Conservation (phyloP, 2,888 invertebrate species). For the Drosophila fungiperda region DNA sequence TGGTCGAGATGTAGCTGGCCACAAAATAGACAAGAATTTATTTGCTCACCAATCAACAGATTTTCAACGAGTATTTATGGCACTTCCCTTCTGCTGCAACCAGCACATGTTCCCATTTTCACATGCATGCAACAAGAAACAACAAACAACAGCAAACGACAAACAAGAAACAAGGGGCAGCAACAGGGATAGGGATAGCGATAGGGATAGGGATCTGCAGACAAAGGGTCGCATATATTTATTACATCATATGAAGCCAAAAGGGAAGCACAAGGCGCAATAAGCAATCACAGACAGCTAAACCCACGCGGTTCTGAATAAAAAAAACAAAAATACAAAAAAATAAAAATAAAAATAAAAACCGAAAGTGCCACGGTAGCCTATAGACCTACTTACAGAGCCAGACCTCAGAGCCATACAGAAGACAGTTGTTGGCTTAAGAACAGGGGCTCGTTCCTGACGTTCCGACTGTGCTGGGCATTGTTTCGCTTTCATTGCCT, state of each 20-base stretch:
- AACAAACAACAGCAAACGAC: constrained; percentile 1
- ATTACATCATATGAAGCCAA: constrained; percentile 69
- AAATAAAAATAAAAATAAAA: constrained; percentile 49
- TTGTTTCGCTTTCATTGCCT: constrained; percentile 82
- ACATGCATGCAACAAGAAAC: constrained; percentile 43
- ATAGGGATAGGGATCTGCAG: constrained; percentile 40
- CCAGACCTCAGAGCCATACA: constrained; percentile 21
- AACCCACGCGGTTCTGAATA: constrained; percentile 29
- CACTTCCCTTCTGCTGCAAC: constrained; percentile 52
- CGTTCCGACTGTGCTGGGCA: constrained; percentile 29
- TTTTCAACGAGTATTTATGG: constrained; percentile 73
- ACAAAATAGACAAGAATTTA: constrained; percentile 65
- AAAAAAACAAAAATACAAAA: background rate
- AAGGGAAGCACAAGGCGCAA: constrained; percentile 51
- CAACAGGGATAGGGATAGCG: constrained; percentile 17
- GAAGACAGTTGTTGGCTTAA: constrained; percentile 50
- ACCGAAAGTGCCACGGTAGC: constrained; percentile 78
- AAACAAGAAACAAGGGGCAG: constrained; percentile 8
- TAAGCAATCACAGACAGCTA: constrained; percentile 48
- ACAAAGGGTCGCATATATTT: constrained; percentile 73
- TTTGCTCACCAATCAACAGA: constrained; percentile 76
- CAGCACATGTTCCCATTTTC: constrained; percentile 77
- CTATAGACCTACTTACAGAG: constrained; percentile 79
- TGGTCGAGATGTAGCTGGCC: constrained; percentile 44
- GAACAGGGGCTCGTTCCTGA: constrained; percentile 61